Percentiles rank a stretch among this genome's conserved stretches.
Conservation (phyloP, 2,797 vertebrate species). For the Poliocrania exsul region DNA sequence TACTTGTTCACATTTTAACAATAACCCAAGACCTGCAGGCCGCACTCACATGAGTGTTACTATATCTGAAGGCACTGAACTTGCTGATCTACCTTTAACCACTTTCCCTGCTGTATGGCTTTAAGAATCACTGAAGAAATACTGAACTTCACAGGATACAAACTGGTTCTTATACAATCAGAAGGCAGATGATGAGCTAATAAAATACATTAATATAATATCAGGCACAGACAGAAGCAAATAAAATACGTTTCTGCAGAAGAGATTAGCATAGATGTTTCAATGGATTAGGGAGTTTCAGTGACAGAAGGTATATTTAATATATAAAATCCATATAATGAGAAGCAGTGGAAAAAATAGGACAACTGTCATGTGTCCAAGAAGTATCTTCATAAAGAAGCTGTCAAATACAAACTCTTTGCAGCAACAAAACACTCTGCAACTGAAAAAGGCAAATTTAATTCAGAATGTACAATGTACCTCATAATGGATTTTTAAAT, state of each 20-base stretch:
- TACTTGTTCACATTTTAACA: background rate
- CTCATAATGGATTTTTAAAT: background rate
- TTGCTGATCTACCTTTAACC: background rate
- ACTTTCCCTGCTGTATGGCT: background rate
- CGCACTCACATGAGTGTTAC: rapidly evolving
- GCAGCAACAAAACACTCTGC: background rate
- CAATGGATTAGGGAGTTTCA: slow-evolving; percentile 26
- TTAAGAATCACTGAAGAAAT: background rate
- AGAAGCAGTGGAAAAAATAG: slow-evolving; percentile 13
- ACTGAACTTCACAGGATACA: background rate
- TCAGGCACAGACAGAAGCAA: slow-evolving; percentile 6
- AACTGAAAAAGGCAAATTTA: background rate
- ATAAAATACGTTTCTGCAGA: background rate
- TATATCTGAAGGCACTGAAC: background rate
- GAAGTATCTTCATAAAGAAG: background rate
- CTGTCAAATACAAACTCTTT: slow-evolving; percentile 1
- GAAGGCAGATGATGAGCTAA: slow-evolving; percentile 2
- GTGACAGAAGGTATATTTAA: slow-evolving; percentile 32
- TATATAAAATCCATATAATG: slow-evolving; percentile 19
- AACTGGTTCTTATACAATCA: background rate
- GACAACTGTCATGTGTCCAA: background rate
- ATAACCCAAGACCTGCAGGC: background rate
- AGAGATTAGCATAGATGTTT: slow-evolving; percentile 17
- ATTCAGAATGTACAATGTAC: background rate
- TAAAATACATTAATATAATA: slow-evolving; percentile 4